Conservation (phyloP, 1,140 invertebrate genomes). For the Rhyacophila brunnea region DNA sequence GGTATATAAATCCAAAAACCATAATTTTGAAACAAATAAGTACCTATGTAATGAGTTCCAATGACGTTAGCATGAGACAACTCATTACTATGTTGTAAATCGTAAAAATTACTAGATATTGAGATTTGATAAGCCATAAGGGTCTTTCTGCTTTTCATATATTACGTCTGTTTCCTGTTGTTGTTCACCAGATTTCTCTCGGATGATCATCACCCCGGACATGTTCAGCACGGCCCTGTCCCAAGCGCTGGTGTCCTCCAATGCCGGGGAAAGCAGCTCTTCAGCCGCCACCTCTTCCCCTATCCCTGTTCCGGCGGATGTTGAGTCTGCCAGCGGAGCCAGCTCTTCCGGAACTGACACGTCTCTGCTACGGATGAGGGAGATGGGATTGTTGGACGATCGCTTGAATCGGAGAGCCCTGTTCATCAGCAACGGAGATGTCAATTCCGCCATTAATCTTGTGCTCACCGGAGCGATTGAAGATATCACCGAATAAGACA, state of each 20-base stretch:
- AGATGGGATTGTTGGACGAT: constrained; percentile 49
- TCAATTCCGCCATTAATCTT: constrained; percentile 50
- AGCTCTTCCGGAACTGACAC: background rate
- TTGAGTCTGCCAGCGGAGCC: background rate
- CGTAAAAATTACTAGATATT: too few relatives aligned
- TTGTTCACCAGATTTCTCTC: constrained; percentile 8
- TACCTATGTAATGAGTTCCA: too few relatives aligned
- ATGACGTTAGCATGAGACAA: too few relatives aligned
- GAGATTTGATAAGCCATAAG: background rate
- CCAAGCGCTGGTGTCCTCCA: constrained; percentile 38
- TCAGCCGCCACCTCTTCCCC: constrained; percentile 1
- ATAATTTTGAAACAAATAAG: too few relatives aligned
- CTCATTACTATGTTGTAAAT: too few relatives aligned
- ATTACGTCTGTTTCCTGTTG: background rate
- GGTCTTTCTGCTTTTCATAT: background rate
- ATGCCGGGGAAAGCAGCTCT: constrained; percentile 2
- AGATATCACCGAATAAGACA: constrained; percentile 25
- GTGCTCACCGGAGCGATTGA: constrained; percentile 49
- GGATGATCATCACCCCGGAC: constrained; percentile 44
- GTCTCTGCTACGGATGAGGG: constrained; percentile 46
- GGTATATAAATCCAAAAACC: too few relatives aligned
- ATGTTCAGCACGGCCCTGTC: constrained; percentile 51
- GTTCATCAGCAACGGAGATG: constrained; percentile 48
- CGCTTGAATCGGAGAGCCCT: constrained; percentile 47
- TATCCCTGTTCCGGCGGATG: background rate